A percentile compares a stretch with the other conserved stretches of the same genome.
phyloP scores from a whole-genome alignment of 1,140 invertebrate genomes.

The Hestina assimilis region DNA sequence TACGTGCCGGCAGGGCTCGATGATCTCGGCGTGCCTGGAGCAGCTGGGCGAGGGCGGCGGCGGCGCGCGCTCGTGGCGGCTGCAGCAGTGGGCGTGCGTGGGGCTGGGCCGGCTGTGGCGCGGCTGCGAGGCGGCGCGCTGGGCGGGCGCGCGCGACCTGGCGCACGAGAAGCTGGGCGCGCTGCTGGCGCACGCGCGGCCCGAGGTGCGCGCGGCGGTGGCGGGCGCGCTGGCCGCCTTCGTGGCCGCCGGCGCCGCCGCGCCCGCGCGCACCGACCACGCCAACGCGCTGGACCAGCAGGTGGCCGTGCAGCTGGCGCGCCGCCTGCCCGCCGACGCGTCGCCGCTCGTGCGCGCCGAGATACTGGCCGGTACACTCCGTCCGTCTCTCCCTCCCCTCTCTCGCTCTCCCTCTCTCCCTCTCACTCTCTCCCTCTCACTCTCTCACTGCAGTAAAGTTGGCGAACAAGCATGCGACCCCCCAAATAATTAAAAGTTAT shows the following conservation, averaged over 20 bases:
- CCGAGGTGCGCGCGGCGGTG: slow-evolving; percentile 93
- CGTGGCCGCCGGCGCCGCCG: slow-evolving; percentile 40
- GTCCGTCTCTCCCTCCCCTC: background rate
- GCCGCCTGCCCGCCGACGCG: slow-evolving; percentile 88
- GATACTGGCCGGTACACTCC: slow-evolving; percentile 71
- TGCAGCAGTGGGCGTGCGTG: slow-evolving; percentile 93
- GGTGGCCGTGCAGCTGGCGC: slow-evolving; percentile 91
- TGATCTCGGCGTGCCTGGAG: slow-evolving; percentile 94
- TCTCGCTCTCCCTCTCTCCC: background rate
- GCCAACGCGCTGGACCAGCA: slow-evolving; percentile 95
- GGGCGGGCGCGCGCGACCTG: slow-evolving; percentile 96
- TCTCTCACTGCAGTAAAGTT: too few relatives aligned
- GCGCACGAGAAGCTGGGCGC: slow-evolving; percentile 96
- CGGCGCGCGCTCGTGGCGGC: slow-evolving; percentile 82
- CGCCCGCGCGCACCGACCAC: slow-evolving; percentile 89
- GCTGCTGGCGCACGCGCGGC: slow-evolving; percentile 87
- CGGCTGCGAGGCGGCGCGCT: slow-evolving; percentile 94
- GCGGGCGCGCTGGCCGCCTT: slow-evolving; percentile 91
- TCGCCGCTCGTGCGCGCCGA: slow-evolving; percentile 93
- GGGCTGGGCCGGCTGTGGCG: slow-evolving; percentile 97
- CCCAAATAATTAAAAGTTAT: too few relatives aligned
- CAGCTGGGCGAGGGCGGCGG: slow-evolving; percentile 81
- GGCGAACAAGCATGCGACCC: too few relatives aligned
- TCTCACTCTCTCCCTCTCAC: too few relatives aligned
- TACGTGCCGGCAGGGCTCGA: slow-evolving; percentile 82